Conservation (phyloP, 30 jellyfish, hydroid and myxozoan genomes). For the Chrysaora quinquecirrha region DNA sequence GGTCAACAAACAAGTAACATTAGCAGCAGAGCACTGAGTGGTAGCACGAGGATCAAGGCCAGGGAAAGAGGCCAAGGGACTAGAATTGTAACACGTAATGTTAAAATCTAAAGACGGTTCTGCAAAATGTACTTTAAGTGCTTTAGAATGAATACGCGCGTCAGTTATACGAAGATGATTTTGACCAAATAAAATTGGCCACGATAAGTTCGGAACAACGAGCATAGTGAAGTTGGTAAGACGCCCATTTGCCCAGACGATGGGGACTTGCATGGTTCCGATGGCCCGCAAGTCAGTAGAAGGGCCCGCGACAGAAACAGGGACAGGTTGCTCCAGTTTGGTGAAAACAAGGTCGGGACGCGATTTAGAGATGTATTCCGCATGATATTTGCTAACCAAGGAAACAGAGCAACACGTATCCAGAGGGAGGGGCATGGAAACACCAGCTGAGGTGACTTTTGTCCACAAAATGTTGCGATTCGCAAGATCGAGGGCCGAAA, state of each 20-base stretch:
- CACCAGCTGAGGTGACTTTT: conserved; percentile 46
- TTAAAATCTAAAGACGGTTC: neutral
- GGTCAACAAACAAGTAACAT: neutral
- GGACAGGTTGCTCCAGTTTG: conserved; percentile 40
- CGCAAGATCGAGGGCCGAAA: conserved; percentile 35
- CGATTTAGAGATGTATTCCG: neutral
- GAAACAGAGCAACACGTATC: conserved; percentile 33
- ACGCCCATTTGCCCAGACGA: conserved; percentile 18
- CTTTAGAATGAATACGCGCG: conserved; percentile 15
- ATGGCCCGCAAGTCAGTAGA: neutral
- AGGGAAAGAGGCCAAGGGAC: too few relatives aligned
- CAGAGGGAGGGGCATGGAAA: conserved; percentile 43
- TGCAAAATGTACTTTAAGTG: conserved; percentile 26
- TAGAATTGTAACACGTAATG: neutral
- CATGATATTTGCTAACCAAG: neutral
- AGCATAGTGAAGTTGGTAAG: conserved; percentile 28
- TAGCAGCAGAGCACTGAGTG: too few relatives aligned
- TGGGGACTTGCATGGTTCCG: conserved; percentile 35
- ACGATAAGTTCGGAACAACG: conserved; percentile 44
- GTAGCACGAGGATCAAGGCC: too few relatives aligned
- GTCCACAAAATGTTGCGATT: conserved; percentile 41
- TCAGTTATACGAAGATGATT: conserved; percentile 14
- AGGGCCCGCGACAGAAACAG: conserved; percentile 45
- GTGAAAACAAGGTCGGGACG: conserved; percentile 20
- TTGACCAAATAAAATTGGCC: conserved; percentile 32